Percentiles rank a stretch among this genome's conserved stretches.
Evolutionary conservation across 2,797 vertebrate genomes (phyloP).

Genomic region (Acanthopagrus latus): DNA sequence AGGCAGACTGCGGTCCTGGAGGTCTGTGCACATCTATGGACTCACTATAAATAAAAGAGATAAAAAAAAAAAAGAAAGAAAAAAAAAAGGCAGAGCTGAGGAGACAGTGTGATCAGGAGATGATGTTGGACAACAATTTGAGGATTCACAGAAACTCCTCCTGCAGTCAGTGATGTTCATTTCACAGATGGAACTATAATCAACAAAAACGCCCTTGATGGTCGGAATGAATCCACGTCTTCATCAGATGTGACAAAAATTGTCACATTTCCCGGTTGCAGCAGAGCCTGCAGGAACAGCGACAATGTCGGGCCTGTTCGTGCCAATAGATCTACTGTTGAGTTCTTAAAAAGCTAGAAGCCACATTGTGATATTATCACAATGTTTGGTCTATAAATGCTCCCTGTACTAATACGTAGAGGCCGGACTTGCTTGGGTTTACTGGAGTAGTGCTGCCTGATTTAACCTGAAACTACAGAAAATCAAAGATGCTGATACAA

Average conservation of each 20-base stretch:
- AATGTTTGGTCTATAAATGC: slow-evolving; percentile 55
- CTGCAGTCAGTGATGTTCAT: background rate
- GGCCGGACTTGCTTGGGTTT: background rate
- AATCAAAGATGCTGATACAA: background rate
- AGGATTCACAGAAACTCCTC: slow-evolving; percentile 22
- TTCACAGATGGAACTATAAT: slow-evolving; percentile 12
- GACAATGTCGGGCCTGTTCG: slow-evolving; percentile 31
- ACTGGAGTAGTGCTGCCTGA: background rate
- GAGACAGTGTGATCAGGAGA: slow-evolving; percentile 33
- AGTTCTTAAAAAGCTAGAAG: slow-evolving; percentile 10
- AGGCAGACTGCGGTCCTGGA: slow-evolving; percentile 27
- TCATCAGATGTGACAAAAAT: slow-evolving; percentile 6
- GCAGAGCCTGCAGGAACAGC: slow-evolving; percentile 25
- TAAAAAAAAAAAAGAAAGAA: slow-evolving; percentile 15
- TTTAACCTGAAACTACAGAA: background rate
- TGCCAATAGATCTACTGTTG: slow-evolving; percentile 15
- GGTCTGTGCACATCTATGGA: background rate
- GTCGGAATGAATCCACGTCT: slow-evolving; percentile 13
- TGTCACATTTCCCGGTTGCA: slow-evolving; percentile 31
- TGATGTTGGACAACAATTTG: background rate
- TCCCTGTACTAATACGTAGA: slow-evolving; percentile 39
- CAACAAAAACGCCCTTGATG: slow-evolving; percentile 43
- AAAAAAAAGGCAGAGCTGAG: slow-evolving; percentile 6
- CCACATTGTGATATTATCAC: slow-evolving; percentile 27
- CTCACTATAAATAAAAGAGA: slow-evolving; percentile 36